Percentiles rank a stretch among this genome's conserved stretches.
These are phyloP conservation scores for Scaptomyza reducta DNA, from an alignment of 2,888 invertebrate species.

Conservation along the genomic window DNA sequence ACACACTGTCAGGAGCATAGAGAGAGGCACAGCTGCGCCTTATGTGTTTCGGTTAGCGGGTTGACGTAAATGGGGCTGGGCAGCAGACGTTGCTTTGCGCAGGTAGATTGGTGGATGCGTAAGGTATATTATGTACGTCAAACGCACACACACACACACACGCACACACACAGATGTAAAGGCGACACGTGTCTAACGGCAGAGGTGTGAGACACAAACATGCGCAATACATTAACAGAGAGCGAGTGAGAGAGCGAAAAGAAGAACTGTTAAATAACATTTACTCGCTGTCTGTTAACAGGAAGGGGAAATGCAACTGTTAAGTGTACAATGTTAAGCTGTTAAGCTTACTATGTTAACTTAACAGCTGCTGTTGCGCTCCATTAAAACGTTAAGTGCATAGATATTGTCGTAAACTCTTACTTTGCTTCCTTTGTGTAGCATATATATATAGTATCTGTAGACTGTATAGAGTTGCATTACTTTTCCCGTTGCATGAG, in stretches of 20 bases:
- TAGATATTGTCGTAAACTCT: slow-evolving; percentile 43
- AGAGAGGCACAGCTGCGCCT: slow-evolving; percentile 38
- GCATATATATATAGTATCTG: not conserved
- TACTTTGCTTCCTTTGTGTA: slow-evolving; percentile 2
- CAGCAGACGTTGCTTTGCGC: slow-evolving; percentile 72
- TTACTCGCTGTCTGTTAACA: slow-evolving; percentile 6
- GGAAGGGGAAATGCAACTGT: slow-evolving; percentile 47
- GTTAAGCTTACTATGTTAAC: too few relatives aligned
- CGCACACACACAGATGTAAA: slow-evolving; percentile 49
- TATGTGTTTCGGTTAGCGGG: slow-evolving; percentile 40
- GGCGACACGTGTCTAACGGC: slow-evolving; percentile 47
- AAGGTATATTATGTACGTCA: slow-evolving; percentile 81
- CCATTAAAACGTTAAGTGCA: slow-evolving; percentile 29
- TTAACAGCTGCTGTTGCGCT: slow-evolving; percentile 22
- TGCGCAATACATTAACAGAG: slow-evolving; percentile 46
- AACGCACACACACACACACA: slow-evolving; percentile 55
- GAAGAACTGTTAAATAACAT: slow-evolving; percentile 24
- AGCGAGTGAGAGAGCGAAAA: slow-evolving; percentile 13
- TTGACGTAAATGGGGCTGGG: slow-evolving; percentile 45
- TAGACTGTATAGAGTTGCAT: slow-evolving; percentile 1
- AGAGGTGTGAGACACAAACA: slow-evolving; percentile 57
- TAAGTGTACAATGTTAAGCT: not conserved
- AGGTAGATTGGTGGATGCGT: slow-evolving; percentile 84
- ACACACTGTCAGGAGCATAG: slow-evolving; percentile 9
- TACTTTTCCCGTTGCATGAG: slow-evolving; percentile 28